Base-by-base conservation (phyloP, 2,888 invertebrate genomes). In the Synergus japonicus region DNA sequence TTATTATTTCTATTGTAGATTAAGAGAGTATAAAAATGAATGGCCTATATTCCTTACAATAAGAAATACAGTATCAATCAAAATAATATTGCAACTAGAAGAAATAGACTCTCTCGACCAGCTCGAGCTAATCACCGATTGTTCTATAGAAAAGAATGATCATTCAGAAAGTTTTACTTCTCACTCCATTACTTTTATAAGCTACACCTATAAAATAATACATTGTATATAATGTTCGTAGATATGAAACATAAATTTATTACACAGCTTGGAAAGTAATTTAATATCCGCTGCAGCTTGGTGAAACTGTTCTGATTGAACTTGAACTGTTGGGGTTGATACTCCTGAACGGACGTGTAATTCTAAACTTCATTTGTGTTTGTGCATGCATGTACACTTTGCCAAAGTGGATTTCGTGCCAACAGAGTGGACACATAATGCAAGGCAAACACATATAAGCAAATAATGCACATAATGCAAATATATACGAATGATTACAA, bases 321-420 rank as follows among this genome's bases (percentile, higher is more conserved):
- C 73, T 73, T 73, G 73, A 49, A 69, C 44, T 73, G 73, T 37
- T 54, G 49, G 73, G 73, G 54, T 54, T 73, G 49, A 73, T 73
- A 54, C 73, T 73, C 54, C 73, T 73, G 49, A 54, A 73, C 54
- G 49, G 29, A 54, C 73, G 44, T 46, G 13, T 12, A 46, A 69
- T 49, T 69, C 69, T 29, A 46, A 73, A 73, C 73, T 73, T 10
- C 67, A 29, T n/a, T 54, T 29, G 73, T 54, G 49, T 73, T 54
- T 13, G 37, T 73, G 49, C 3, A 29, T 29, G 29, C 9, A 69
- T 69, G 29, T 69, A 69, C 46, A 69, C 37, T 73, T 54, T 54
- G 73, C 37, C 60, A 60, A 10, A 60, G 22, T 60, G 60, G n/a
- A 60, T 22, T n/a, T 60, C 60, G 60, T 60, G 60, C 60, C 60